Evolutionary conservation across 2,113 vertebrate species (phyloP).

Genomic region (Orientallactaga bullata): DNA sequence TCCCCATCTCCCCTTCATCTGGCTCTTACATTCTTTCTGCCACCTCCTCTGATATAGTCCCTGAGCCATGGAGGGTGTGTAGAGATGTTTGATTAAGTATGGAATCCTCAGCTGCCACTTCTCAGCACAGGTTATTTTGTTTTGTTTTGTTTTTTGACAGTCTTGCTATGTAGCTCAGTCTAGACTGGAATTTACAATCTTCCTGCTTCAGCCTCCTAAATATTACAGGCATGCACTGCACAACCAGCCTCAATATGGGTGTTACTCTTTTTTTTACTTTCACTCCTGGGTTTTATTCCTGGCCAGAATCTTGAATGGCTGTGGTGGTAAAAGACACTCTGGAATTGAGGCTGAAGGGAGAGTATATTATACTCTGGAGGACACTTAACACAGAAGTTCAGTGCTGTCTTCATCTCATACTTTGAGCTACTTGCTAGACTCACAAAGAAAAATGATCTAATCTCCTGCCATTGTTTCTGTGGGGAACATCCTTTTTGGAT

Average conservation of each 20-base stretch:
- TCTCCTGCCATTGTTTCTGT: neutral
- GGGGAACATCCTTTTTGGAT: neutral
- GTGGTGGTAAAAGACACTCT: neutral
- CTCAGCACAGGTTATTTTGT: no score
- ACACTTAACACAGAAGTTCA: neutral
- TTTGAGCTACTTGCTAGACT: neutral
- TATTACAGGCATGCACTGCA: neutral
- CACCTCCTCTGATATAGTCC: no score
- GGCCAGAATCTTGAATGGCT: neutral
- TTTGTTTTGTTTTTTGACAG: no score
- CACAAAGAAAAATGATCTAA: neutral
- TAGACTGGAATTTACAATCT: neutral
- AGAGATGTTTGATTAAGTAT: no score
- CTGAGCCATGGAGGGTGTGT: no score
- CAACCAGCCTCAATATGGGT: neutral
- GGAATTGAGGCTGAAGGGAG: neutral
- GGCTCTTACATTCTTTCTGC: no score
- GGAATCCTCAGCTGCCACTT: no score
- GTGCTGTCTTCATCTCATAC: neutral
- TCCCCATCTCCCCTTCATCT: no score
- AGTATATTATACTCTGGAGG: neutral
- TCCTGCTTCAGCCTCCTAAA: neutral
- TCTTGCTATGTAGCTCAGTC: neutral
- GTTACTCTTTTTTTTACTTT: neutral
- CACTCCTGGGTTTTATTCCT: neutral